phyloP scores from a whole-genome alignment of 2,797 vertebrate genomes.

The Chromobotia macracanthus region DNA sequence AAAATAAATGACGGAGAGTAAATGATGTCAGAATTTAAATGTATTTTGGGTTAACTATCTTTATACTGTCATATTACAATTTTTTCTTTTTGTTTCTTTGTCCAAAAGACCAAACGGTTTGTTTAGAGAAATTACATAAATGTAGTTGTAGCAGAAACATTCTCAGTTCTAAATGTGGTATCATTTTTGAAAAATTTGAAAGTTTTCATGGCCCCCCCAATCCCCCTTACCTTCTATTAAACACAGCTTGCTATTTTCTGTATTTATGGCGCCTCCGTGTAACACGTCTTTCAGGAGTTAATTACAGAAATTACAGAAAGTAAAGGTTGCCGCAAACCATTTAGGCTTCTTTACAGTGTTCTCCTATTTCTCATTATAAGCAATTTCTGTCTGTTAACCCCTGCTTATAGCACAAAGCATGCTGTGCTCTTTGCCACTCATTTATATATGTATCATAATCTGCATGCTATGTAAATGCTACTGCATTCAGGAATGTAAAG shows the following conservation, averaged over 20 bases:
- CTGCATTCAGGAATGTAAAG: background rate
- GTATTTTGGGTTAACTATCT: background rate
- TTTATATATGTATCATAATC: background rate
- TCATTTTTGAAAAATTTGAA: slow-evolving; percentile 6
- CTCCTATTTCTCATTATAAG: background rate
- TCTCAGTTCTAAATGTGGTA: background rate
- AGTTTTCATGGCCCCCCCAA: background rate
- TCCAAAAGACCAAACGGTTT: background rate
- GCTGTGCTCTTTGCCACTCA: background rate
- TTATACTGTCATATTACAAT: background rate
- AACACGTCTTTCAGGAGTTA: no score
- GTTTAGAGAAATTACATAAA: background rate
- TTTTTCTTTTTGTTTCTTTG: background rate
- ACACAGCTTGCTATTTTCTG: background rate
- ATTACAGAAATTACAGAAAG: no score
- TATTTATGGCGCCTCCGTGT: background rate
- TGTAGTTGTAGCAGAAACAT: background rate
- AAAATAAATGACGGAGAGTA: background rate
- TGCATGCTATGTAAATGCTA: background rate
- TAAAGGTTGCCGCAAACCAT: no score
- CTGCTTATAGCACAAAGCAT: background rate
- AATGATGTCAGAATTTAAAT: background rate
- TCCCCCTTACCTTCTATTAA: background rate
- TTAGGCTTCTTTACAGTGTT: no score
- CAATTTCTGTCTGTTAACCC: background rate